These are phyloP conservation scores for Cosmia trapezina DNA, from an alignment of 2,888 invertebrate genomes.

Conservation along the genomic window DNA sequence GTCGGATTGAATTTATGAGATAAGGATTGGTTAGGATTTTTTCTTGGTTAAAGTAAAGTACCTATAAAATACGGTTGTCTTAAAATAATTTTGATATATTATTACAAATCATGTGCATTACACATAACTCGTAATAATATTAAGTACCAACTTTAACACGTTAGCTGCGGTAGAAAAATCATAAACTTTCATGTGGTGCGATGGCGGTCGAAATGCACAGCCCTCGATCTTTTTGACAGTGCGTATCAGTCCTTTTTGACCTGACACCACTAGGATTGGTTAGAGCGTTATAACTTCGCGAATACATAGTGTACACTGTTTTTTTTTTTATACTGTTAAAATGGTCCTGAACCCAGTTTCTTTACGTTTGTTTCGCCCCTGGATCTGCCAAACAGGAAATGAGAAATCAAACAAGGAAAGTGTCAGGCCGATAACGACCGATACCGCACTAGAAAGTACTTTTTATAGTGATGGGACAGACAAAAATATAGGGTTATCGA, in stretches of 20 bases:
- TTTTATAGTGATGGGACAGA: no score
- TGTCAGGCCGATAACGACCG: not conserved
- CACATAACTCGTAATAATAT: not conserved
- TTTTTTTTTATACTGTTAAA: not conserved
- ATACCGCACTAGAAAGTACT: not conserved
- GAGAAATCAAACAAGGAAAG: not conserved
- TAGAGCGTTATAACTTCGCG: not conserved
- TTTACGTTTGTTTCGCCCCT: not conserved
- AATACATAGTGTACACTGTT: not conserved
- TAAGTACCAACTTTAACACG: not conserved
- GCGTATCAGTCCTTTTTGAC: no score
- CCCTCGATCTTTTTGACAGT: no score
- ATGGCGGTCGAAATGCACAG: no score
- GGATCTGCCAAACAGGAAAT: constrained; percentile 1
- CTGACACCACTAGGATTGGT: no score
- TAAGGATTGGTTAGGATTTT: constrained; percentile 10
- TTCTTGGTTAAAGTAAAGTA: not conserved
- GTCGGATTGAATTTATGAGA: constrained; percentile 43
- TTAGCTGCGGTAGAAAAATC: no score
- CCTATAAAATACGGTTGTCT: not conserved
- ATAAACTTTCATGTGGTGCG: no score
- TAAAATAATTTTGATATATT: not conserved
- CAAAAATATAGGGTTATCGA: no score
- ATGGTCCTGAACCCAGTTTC: not conserved
- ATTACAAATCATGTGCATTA: not conserved